Conservation (phyloP, 1,140 invertebrate species). For the Sarcophaga bullata region DNA sequence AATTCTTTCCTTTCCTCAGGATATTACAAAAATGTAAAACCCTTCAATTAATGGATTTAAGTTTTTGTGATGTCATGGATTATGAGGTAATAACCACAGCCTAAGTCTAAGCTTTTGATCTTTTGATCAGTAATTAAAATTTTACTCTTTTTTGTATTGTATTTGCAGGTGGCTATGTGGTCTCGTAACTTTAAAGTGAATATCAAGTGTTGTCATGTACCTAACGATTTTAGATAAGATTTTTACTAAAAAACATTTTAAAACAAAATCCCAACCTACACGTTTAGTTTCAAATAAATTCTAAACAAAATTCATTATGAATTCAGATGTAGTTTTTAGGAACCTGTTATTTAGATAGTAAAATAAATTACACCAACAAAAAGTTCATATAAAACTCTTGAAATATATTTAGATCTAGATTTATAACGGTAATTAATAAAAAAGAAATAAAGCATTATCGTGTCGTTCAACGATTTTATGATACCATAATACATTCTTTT, state of each 20-base stretch:
- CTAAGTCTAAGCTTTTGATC: not conserved
- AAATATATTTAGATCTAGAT: no score
- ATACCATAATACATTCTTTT: no score
- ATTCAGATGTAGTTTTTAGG: not conserved
- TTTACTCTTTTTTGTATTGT: constrained; percentile 15
- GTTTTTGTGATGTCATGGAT: constrained; percentile 84
- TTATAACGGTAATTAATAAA: no score
- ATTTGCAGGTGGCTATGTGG: constrained; percentile 57
- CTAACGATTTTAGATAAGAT: constrained; percentile 42
- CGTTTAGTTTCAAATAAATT: not conserved
- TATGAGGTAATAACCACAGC: constrained; percentile 69
- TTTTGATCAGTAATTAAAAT: not conserved
- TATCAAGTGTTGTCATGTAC: constrained; percentile 59
- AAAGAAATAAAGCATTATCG: no score
- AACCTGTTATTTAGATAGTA: constrained; percentile 33
- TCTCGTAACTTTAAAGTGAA: constrained; percentile 57
- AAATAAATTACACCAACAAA: constrained; percentile 4
- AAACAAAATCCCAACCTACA: not conserved
- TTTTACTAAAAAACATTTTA: constrained; percentile 1
- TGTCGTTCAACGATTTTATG: no score
- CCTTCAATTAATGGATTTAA: constrained; percentile 82
- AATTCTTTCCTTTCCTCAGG: constrained; percentile 64
- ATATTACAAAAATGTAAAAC: constrained; percentile 74
- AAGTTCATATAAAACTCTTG: not conserved
- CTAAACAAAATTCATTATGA: not conserved